Percentiles rank a stretch among this genome's conserved stretches.
phyloP scores from a whole-genome alignment of 2,113 vertebrate species.

The Phalacrocorax carbo region DNA sequence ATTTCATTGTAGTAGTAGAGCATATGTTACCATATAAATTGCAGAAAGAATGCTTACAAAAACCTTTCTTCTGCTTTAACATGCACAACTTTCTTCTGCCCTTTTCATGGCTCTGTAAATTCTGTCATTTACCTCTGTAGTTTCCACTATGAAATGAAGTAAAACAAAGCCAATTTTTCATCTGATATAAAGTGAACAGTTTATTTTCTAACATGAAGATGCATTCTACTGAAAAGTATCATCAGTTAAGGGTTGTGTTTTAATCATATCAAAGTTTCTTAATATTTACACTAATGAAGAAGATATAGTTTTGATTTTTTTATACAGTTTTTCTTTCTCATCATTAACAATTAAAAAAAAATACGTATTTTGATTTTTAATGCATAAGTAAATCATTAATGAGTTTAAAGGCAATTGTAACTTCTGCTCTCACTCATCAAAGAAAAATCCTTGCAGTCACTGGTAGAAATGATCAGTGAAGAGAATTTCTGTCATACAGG shows the following conservation, averaged over 20 bases:
- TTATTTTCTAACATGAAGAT: neutral
- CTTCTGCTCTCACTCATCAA: neutral
- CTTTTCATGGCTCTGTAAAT: neutral
- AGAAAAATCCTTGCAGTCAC: neutral
- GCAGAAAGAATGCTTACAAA: neutral
- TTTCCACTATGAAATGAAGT: neutral
- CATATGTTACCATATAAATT: neutral
- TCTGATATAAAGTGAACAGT: neutral
- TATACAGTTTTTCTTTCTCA: neutral
- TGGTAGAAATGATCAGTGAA: neutral
- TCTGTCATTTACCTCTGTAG: neutral
- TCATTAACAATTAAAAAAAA: neutral
- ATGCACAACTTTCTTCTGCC: neutral
- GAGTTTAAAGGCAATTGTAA: neutral
- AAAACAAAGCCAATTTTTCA: neutral
- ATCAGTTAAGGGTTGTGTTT: neutral
- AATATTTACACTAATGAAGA: neutral
- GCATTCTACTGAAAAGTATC: neutral
- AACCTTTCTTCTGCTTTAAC: neutral
- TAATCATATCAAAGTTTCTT: neutral
- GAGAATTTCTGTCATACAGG: neutral
- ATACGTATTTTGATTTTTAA: neutral
- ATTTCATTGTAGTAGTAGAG: neutral
- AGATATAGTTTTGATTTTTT: neutral
- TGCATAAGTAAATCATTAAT: neutral